A percentile compares a stretch with the other conserved stretches of the same genome.
phyloP scores from a whole-genome alignment of 35 echinoderm and acorn worm genomes.

The Patiria miniata region DNA sequence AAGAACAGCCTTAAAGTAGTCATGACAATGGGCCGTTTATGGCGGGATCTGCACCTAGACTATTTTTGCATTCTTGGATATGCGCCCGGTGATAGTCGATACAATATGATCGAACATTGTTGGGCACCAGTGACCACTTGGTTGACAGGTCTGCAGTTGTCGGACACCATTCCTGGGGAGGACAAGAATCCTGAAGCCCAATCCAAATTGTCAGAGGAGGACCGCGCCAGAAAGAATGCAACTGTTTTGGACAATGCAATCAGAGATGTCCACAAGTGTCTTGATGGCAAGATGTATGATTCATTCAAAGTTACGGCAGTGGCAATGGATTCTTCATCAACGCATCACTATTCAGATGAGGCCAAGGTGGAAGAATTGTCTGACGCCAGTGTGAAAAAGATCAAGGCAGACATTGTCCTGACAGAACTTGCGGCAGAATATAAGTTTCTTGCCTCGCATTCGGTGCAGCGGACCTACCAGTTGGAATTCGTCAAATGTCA shows the following conservation, averaged over 20 bases:
- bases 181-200: constrained; percentile 6
- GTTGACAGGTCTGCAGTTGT: neutral
- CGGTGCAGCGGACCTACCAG: neutral
- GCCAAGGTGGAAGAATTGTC: neutral
- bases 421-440: neutral
- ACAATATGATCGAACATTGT: neutral
- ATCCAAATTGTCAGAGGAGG: neutral
- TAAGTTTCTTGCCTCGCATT: neutral
- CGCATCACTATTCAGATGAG: neutral
- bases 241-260: neutral
- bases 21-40: neutral
- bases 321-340: neutral
- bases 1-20: constrained; percentile 1
- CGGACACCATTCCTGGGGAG: neutral
- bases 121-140: constrained; percentile 11
- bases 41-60: neutral
- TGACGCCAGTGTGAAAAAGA: neutral
- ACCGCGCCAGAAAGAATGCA: neutral
- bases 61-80: neutral
- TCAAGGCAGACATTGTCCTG: neutral
- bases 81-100: neutral
- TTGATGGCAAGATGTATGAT: neutral
- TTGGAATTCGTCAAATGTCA: neutral
- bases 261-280: neutral
- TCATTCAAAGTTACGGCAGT: neutral